phyloP scores from a whole-genome alignment of 64 coral and sea anemone genomes.

The Cladopsammia gracilis region DNA sequence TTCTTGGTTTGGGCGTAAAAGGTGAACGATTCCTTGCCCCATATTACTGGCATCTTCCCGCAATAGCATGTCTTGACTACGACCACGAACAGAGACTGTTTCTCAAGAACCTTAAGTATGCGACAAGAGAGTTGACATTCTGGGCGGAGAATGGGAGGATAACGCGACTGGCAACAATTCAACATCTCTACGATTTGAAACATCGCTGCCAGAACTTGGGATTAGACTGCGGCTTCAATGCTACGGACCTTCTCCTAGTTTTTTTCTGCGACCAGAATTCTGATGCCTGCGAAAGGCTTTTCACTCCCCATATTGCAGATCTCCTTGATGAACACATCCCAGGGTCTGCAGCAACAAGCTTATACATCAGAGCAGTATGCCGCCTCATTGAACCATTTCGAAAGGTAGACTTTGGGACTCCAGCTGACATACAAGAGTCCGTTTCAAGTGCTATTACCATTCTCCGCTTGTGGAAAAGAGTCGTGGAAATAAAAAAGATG shows the following conservation, averaged over 20 bases:
- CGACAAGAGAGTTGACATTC: conserved; percentile 33
- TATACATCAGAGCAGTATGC: conserved; percentile 58
- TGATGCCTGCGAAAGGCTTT: conserved; percentile 64
- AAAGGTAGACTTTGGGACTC: conserved; percentile 40
- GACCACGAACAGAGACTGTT: conserved; percentile 45
- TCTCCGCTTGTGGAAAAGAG: conserved; percentile 34
- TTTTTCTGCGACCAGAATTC: conserved; percentile 73
- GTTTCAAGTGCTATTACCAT: conserved; percentile 31
- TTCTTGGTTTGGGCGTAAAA: conserved; percentile 3
- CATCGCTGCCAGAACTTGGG: conserved; percentile 39
- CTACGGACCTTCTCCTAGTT: conserved; percentile 42
- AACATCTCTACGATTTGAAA: conserved; percentile 44
- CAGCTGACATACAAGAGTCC: conserved; percentile 40
- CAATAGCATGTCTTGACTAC: conserved; percentile 21
- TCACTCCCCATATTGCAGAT: conserved; percentile 55
- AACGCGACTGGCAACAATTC: neutral
- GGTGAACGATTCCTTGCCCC: conserved; percentile 35
- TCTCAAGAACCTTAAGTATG: conserved; percentile 32
- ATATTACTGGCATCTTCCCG: conserved; percentile 29
- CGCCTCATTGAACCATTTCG: conserved; percentile 36
- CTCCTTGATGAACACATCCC: conserved; percentile 69
- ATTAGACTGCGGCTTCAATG: conserved; percentile 57
- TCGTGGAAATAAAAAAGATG: conserved; percentile 45
- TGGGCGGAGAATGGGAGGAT: conserved; percentile 24
- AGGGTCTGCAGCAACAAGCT: conserved; percentile 58